phyloP scores from a whole-genome alignment of 2,888 invertebrate species.

The Drosophila formosana region DNA sequence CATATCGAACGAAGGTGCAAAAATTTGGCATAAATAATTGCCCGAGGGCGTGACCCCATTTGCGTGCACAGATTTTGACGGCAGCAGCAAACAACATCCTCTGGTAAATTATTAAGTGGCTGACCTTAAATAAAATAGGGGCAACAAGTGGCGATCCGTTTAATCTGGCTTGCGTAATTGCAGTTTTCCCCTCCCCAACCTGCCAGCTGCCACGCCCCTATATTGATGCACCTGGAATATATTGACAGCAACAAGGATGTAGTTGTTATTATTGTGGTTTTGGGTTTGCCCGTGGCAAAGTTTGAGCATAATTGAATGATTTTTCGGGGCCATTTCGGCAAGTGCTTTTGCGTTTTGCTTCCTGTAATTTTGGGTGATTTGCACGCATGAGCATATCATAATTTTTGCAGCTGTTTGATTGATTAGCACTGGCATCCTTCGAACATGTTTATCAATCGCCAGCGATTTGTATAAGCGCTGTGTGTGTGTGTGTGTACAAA shows the following conservation, averaged over 20 bases:
- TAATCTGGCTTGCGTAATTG: slow-evolving; percentile 57
- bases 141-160: slow-evolving; percentile 27
- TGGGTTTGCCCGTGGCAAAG: slow-evolving; percentile 41
- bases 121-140: slow-evolving; percentile 53
- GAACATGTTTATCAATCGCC: slow-evolving; percentile 36
- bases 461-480: slow-evolving; percentile 27
- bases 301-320: slow-evolving; percentile 74
- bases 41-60: slow-evolving; percentile 48
- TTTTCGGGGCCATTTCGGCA: slow-evolving; percentile 70
- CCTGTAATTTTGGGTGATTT: slow-evolving; percentile 76
- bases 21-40: slow-evolving; percentile 13
- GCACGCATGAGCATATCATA: slow-evolving; percentile 48
- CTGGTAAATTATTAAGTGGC: slow-evolving; percentile 37
- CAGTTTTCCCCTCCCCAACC: background rate
- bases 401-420: slow-evolving; percentile 66
- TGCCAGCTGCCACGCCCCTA: slow-evolving; percentile 53
- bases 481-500: too few relatives aligned
- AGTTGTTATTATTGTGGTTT: slow-evolving; percentile 40
- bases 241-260: slow-evolving; percentile 45
- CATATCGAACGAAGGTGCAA: slow-evolving; percentile 1
- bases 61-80: slow-evolving; percentile 30
- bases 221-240: slow-evolving; percentile 52
- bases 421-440: slow-evolving; percentile 64
- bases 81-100: slow-evolving; percentile 39
- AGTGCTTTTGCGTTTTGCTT: slow-evolving; percentile 65